These are phyloP conservation scores for Peucedramus taeniatus DNA, from an alignment of 2,113 vertebrate species.

Conservation along the genomic window DNA sequence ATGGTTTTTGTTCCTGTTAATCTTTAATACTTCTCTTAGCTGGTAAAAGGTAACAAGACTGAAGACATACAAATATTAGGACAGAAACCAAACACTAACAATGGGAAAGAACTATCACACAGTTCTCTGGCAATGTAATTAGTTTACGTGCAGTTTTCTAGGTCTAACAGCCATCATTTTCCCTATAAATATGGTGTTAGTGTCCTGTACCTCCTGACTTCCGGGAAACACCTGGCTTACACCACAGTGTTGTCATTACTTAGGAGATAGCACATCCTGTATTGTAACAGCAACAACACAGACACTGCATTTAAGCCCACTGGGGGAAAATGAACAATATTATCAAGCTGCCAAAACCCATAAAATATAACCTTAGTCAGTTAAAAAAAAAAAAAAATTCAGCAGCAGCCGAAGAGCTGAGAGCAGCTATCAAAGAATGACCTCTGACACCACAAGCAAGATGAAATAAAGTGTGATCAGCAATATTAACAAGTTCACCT, in stretches of 20 bases:
- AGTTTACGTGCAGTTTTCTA: neutral
- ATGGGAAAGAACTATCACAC: constrained; percentile 14
- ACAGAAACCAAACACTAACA: neutral
- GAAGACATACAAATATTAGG: neutral
- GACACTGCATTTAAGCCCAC: neutral
- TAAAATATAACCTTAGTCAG: neutral
- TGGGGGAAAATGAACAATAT: neutral
- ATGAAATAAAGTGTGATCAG: neutral
- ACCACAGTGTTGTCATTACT: neutral
- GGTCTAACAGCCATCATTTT: neutral
- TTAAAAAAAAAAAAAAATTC: neutral
- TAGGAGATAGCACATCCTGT: constrained; percentile 56
- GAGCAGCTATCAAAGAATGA: neutral
- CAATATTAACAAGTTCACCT: neutral
- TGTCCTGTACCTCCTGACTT: constrained; percentile 30
- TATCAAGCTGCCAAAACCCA: neutral
- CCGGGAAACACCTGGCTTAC: constrained; percentile 74
- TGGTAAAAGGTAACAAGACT: neutral
- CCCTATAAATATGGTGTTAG: neutral
- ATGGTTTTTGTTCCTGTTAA: neutral
- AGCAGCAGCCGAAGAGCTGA: neutral
- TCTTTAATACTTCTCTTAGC: neutral
- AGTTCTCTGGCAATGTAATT: neutral
- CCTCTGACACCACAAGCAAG: neutral
- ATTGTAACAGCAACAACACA: constrained; percentile 32